A percentile compares a stretch with the other conserved stretches of the same genome.
Evolutionary conservation across 1,140 invertebrate species (phyloP).

Genomic region (Magallana ariakensis): DNA sequence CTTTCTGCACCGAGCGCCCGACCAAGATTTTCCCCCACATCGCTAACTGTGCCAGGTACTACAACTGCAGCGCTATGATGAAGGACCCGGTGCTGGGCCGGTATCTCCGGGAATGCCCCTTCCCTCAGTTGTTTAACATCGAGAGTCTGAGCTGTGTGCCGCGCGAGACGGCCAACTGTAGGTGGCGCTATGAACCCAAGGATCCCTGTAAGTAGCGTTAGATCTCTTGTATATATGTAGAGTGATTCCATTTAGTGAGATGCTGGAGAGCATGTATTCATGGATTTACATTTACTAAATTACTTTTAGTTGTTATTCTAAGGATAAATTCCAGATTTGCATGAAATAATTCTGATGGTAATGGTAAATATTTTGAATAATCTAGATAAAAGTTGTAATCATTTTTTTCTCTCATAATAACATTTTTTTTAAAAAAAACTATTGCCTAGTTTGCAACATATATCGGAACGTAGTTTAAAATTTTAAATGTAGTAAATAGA

Average conservation of each 20-base stretch:
- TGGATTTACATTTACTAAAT: no score
- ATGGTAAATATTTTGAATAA: no score
- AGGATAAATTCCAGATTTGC: background rate
- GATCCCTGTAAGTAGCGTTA: conserved; percentile 63
- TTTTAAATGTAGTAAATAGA: background rate
- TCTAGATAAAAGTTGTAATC: no score
- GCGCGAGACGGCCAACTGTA: conserved; percentile 59
- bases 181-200: conserved; percentile 64
- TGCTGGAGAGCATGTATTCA: no score
- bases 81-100: conserved; percentile 51
- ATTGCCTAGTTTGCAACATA: no score
- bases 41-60: conserved; percentile 68
- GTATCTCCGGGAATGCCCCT: conserved; percentile 68
- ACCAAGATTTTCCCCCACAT: conserved; percentile 64
- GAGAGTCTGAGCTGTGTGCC: conserved; percentile 63
- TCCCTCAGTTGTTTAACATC: conserved; percentile 67
- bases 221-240: background rate
- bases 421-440: no score
- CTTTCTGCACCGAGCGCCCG: conserved; percentile 59
- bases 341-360: background rate
- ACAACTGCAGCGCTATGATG: conserved; percentile 64
- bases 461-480: background rate
- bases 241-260: no score
- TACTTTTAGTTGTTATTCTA: no score
- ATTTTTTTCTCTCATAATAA: no score